Evolutionary conservation across 2,113 vertebrate species (phyloP), one percentile per base, ranked within the genome.

Genomic region (Neogale vison): DNA sequence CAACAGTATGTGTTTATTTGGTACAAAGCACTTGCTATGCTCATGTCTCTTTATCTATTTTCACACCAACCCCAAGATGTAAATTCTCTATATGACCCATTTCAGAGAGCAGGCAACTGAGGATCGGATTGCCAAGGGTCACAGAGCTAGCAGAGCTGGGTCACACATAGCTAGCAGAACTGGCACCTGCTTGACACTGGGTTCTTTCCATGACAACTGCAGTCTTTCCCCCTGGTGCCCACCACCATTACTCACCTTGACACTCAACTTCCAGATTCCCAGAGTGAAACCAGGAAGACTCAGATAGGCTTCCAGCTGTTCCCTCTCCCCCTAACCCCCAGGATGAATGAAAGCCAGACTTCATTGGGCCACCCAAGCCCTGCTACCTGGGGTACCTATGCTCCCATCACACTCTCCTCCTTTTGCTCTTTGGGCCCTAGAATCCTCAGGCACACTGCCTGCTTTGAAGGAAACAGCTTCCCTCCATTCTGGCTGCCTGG

Each of bases 321-420:
- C 57, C 61, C 18, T 47, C 31, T 3, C 17, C 39, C 34, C 47
- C 59, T 0, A 14, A 29, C 2, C 12, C 79, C 36, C 59, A 71
- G 71, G 87, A 92, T 82, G 82, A 98, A 90, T 59, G 89, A 98
- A 98, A 97, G 47, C 94, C 96, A 97, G 98, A 97, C 97, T 97
- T 98, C 98, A 96, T 98, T 88, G 98, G 69, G 65, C 93, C 67
- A 97, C 94, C 96, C 95, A 93, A 89, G 96, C 57, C 82, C 69
- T 9, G 15, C 39, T 47, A 34, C 23, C 74, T 1, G 1, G 81
- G 31, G 21, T 10, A 6, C 42, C 23, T 45, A 72, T 1, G 11
- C 42, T 67, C 39, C 34, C 45, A 57, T 18, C 14, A 26, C 42
- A 45, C 26, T 79, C 34, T 67, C n/a, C 15, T 65, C 34, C 29